Base-by-base conservation (phyloP, 1,140 invertebrate genomes). In the Drosophila teissieri region DNA sequence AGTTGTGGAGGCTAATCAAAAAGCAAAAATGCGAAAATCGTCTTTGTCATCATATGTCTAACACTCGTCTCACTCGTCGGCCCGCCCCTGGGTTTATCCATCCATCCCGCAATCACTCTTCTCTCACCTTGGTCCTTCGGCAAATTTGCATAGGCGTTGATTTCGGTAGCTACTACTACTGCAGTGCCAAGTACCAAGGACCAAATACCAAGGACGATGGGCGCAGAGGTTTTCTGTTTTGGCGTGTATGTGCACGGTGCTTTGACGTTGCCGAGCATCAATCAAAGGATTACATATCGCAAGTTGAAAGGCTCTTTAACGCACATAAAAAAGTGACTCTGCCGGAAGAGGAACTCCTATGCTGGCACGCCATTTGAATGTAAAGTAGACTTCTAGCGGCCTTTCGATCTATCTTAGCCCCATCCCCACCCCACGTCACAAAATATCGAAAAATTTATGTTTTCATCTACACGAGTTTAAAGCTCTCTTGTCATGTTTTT, bases 251-350 rank as follows among this genome's bases (percentile, higher is more conserved):
- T 48, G 63, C 62, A 40, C 58, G 53, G 45, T 72, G 74, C 82
- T 75, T 79, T 72, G 80, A 78, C 44, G 75, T 68, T 78, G 61
- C 57, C 14, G 64, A 84, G 65, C 83, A 86, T 86, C 83, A 86
- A 86, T 86, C 83, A 86, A 86, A 88, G 83, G 83, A 86, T 86
- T 86, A 86, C 83, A 86, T 86, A 86, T 86, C 83, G 83, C 82
- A 86, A 82, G 75, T 82, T 76, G 80, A 79, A 83, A 83, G 84
- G 54, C 65, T 73, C 75, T 82, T 86, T 70, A 69, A 69, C 77
- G 80, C 64, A 67, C 60, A 64, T n/a, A 77, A 75, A 69, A 58
- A 73, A 68, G 62, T 46, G 27, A 46, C 5, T 46, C 19, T n/a
- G 19, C 15, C 24, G 40, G 19, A 19, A 19, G 39, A 45, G 40